Evolutionary conservation across 2,888 invertebrate species (phyloP), one percentile per base, ranked within the genome.

Genomic region (Pelosia muscerda): DNA sequence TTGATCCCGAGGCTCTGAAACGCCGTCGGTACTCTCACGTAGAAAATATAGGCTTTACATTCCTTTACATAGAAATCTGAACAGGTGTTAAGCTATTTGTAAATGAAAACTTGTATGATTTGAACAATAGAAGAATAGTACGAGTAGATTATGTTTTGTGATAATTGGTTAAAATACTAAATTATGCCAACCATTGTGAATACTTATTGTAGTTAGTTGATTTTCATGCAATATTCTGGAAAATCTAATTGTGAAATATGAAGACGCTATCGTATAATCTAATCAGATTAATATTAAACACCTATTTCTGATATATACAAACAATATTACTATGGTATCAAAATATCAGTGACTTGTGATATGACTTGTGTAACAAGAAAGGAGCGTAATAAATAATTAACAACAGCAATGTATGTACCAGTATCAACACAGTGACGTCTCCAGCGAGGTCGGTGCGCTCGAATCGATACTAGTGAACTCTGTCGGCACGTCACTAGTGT

Each of bases 401-500:
- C 63, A 58, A 28, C 70, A 28, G n/a, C n/a, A n/a, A n/a, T n/a
- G n/a, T n/a, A 73, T 72, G 66, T 74, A 75, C 68, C 72, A 78
- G 73, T 80, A 78, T 73, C 71, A 68, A 70, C 63, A 72, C 69
- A 73, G 85, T 87, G 89, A 90, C 87, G 88, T 87, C 78, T 78
- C 78, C 77, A 59, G 31, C 76, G 84, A 85, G 86, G 88, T 88
- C 86, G 86, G 76, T 87, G 85, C 82, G 81, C 82, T 76, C 77
- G 79, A 89, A 92, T 92, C 92, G 88, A 91, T 92, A 88, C 68
- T 73, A 68, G 71, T 63, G 75, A 73, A 73, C 74, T 63, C 34
- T 22, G 34, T 15, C 49, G 61, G 66, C 72, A 86, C 90, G 90
- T 90, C 90, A 90, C 85, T 84, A 79, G 65, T 93, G 93, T 94